phyloP scores from a whole-genome alignment of 1,140 invertebrate species.

The Drosophila subpulchrella region DNA sequence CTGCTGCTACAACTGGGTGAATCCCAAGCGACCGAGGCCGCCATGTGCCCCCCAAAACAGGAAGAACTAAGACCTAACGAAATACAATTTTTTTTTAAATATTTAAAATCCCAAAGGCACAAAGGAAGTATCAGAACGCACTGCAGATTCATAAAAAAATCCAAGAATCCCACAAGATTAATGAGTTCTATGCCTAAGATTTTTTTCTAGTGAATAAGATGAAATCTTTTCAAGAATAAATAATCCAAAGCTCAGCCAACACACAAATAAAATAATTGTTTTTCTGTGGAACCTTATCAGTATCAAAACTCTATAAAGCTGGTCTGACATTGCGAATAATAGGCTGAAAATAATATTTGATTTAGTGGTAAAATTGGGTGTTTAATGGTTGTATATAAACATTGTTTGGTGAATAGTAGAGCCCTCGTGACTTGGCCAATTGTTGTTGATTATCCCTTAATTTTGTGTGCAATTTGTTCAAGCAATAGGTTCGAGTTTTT shows the following conservation, averaged over 20 bases:
- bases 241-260: not conserved
- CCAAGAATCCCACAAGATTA: not conserved
- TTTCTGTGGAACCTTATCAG: not conserved
- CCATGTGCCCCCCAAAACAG: constrained; percentile 13
- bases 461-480: not conserved
- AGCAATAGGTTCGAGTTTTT: not conserved
- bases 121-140: too few relatives aligned
- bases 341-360: constrained; percentile 8
- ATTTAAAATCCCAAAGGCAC: too few relatives aligned
- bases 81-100: not conserved
- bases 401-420: not conserved
- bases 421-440: not conserved
- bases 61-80: not conserved
- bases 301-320: not conserved
- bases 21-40: not conserved
- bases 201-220: not conserved
- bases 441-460: constrained; percentile 6
- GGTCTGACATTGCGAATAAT: not conserved
- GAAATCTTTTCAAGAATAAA: too few relatives aligned
- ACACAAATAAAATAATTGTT: not conserved
- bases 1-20: constrained; percentile 6
- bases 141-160: not conserved
- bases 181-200: not conserved
- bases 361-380: constrained; percentile 2
- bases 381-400: not conserved